Evolutionary conservation across 2,888 invertebrate genomes (phyloP).

Genomic region (Nephrotoma guestfalica): DNA sequence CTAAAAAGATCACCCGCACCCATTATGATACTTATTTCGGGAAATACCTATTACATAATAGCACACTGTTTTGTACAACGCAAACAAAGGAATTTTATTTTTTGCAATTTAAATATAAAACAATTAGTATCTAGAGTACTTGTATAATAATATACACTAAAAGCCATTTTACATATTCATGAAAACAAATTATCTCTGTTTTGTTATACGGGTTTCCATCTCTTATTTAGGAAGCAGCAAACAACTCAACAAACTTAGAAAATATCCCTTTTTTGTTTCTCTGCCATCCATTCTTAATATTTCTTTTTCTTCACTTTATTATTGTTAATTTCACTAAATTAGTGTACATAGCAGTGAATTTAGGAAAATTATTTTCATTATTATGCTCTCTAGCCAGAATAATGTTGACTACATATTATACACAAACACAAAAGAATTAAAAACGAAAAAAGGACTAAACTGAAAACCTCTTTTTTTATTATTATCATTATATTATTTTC

Average conservation of each 20-base stretch:
- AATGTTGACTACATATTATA: not conserved
- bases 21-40: not conserved
- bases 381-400: not conserved
- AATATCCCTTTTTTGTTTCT: not conserved
- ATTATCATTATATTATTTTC: not conserved
- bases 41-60: not conserved
- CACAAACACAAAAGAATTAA: not conserved
- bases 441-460: not conserved
- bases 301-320: not conserved
- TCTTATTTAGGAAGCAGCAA: not conserved
- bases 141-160: not conserved
- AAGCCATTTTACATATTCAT: not conserved
- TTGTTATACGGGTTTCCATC: not conserved
- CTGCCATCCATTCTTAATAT: not conserved
- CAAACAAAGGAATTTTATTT: not conserved
- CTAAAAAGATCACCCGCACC: not conserved
- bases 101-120: not conserved
- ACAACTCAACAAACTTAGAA: not conserved
- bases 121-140: not conserved
- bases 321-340: not conserved
- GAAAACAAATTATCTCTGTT: not conserved
- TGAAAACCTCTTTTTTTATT: conserved; percentile 2
- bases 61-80: not conserved
- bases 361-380: not conserved
- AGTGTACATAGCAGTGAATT: not conserved